Percentiles rank a stretch among this genome's conserved stretches.
Conservation (phyloP, 2,113 vertebrate genomes). For the Elgaria multicarinata region DNA sequence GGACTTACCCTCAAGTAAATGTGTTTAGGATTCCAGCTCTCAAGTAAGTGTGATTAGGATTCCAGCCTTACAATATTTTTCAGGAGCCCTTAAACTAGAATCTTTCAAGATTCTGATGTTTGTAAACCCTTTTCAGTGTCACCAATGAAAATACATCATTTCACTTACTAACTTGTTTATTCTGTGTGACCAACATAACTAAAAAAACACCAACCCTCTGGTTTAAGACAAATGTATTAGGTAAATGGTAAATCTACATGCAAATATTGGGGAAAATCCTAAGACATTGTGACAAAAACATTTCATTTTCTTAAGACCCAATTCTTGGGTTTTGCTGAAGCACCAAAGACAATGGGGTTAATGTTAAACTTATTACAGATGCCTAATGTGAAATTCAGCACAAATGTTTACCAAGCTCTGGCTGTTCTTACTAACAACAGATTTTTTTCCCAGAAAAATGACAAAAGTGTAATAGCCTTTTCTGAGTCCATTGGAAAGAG, state of each 20-base stretch:
- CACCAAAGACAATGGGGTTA: background rate
- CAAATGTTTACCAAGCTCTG: conserved; percentile 12
- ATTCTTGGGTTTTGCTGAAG: background rate
- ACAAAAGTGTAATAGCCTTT: background rate
- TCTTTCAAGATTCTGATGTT: background rate
- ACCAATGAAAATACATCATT: no score
- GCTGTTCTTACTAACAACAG: background rate
- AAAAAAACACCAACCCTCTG: background rate
- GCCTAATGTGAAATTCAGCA: background rate
- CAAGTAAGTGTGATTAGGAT: background rate
- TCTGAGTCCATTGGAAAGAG: background rate
- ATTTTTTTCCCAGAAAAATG: background rate
- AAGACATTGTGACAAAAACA: background rate
- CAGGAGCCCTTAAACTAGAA: background rate
- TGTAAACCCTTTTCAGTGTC: background rate
- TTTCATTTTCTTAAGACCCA: background rate
- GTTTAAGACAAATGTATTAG: background rate
- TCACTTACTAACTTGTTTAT: background rate
- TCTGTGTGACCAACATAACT: background rate
- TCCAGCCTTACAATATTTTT: background rate
- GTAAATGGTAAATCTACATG: background rate
- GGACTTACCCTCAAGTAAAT: background rate
- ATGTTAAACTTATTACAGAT: conserved; percentile 8
- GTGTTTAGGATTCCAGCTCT: background rate
- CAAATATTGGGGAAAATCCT: background rate